Conservation (phyloP, 2,797 vertebrate genomes). For the Schizothorax lantsangensis region DNA sequence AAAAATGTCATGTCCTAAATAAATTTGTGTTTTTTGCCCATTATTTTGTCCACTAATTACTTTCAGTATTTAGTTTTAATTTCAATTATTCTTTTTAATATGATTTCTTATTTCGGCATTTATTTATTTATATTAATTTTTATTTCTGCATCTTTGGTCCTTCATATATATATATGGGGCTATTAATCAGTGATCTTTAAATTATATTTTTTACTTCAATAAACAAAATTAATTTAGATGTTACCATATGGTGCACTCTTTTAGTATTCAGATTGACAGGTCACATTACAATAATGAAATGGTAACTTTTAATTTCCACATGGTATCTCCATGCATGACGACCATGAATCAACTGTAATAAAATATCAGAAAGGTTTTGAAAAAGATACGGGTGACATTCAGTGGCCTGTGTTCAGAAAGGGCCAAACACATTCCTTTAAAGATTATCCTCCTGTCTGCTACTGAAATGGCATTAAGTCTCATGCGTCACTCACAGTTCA, state of each 20-base stretch:
- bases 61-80: too few relatives aligned
- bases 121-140: too few relatives aligned
- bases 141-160: too few relatives aligned
- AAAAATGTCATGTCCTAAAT: too few relatives aligned
- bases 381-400: neutral
- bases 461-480: neutral
- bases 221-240: neutral
- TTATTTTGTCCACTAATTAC: too few relatives aligned
- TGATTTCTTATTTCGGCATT: too few relatives aligned
- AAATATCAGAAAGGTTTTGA: neutral
- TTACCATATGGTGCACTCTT: neutral
- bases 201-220: neutral
- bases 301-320: neutral
- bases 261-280: neutral
- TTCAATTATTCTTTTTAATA: too few relatives aligned
- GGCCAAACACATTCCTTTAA: neutral
- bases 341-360: neutral
- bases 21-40: too few relatives aligned
- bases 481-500: constrained; percentile 1
- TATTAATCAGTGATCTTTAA: neutral
- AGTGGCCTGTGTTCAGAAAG: neutral
- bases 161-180: too few relatives aligned
- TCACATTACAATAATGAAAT: neutral
- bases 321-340: neutral
- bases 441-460: neutral